Conservation (phyloP, 1,140 invertebrate genomes). For the Cephus cinctus region DNA sequence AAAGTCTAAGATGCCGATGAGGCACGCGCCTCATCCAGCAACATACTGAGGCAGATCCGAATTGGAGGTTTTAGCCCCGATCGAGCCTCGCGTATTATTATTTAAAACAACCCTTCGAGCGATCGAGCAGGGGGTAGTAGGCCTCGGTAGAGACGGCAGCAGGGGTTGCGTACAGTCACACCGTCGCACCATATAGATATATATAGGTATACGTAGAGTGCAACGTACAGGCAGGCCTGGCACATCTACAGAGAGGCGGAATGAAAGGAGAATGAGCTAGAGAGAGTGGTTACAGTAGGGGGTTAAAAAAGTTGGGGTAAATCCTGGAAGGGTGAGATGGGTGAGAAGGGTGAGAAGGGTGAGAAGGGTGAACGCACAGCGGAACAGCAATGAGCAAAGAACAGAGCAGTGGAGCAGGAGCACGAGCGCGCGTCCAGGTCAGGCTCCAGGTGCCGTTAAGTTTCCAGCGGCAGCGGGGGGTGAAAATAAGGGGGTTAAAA, state of each 20-base stretch:
- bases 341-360: too few relatives aligned
- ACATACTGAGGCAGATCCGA: slow-evolving; percentile 36
- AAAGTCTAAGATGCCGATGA: not conserved
- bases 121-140: slow-evolving; percentile 39
- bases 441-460: slow-evolving; percentile 44
- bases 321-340: slow-evolving; percentile 52
- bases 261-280: too few relatives aligned
- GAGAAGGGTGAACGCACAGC: too few relatives aligned
- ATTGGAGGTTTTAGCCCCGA: slow-evolving; percentile 34
- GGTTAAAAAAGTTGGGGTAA: slow-evolving; percentile 49
- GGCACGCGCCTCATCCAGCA: slow-evolving; percentile 34
- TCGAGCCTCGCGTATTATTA: slow-evolving; percentile 47
- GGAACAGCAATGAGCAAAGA: too few relatives aligned
- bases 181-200: too few relatives aligned
- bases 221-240: too few relatives aligned
- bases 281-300: slow-evolving; percentile 35
- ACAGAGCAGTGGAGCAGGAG: too few relatives aligned
- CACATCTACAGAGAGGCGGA: slow-evolving; percentile 26
- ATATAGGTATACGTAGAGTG: too few relatives aligned
- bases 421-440: slow-evolving; percentile 33
- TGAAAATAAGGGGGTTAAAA: slow-evolving; percentile 39
- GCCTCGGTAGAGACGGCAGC: slow-evolving; percentile 11
- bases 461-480: slow-evolving; percentile 30
- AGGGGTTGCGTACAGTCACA: too few relatives aligned
- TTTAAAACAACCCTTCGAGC: slow-evolving; percentile 56